Evolutionary conservation across 2,797 vertebrate species (phyloP), one percentile per base, ranked within the genome.

Genomic region (Typhlichthys eigenmanni): DNA sequence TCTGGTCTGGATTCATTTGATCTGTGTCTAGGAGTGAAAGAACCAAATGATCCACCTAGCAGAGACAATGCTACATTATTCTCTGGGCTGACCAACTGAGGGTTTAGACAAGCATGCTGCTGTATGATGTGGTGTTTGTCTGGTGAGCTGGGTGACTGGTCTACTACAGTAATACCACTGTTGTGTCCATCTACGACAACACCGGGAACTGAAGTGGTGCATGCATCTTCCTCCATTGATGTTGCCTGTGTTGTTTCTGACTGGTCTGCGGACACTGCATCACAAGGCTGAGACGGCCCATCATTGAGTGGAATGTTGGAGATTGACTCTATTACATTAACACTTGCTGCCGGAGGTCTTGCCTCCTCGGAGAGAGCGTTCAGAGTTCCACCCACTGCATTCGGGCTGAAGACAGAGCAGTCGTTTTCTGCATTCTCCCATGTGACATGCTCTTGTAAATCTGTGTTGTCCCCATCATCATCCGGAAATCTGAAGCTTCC

Each of bases 311-410:
- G 90, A 79, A 92, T 90, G 75, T 90, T 92, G 17, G 89, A 91
- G 43, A 86, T 61, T 32, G 89, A 87, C 49, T 89, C 85, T 75
- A 64, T 89, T 62, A 81, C 79, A 63, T 24, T 73, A 16, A 76
- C 50, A 66, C 51, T 82, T 10, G 51, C 59, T 61, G 70, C 85
- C 65, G 88, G 86, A 13, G 81, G 70, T 65, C 84, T 82, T 47
- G 81, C 85, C 65, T 92, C 86, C 60, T 89, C 88, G 69, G 92
- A 93, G 55, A 93, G 85, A 69, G 92, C 90, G 79, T 94, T 94
- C 51, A 94, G 78, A 72, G 72, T 75, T 69, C 86, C 87, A 81
- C 78, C 77, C 60, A 88, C 72, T 50, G 85, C 80, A n/a, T 76
- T 66, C 4, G 84, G 62, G 19, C 78, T 74, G 74, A 91, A 81